Base-by-base conservation (phyloP, 2,113 vertebrate species). In the Melanerpes aurifrons region DNA sequence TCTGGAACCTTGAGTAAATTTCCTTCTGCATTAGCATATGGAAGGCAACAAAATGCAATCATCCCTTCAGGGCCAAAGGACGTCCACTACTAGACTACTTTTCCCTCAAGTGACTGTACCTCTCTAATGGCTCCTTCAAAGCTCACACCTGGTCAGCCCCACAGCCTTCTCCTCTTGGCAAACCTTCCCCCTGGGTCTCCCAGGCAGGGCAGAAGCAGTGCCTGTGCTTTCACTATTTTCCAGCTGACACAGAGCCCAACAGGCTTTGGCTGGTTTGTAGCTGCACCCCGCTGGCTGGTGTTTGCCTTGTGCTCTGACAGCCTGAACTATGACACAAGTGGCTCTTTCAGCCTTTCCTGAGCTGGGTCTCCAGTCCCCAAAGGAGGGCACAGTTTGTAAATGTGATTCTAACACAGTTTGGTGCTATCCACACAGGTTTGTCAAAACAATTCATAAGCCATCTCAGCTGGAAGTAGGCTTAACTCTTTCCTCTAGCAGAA, bases 361-460 rank as follows among this genome's bases (percentile, higher is more conserved):
- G 43, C 24, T 5, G 21, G 8, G 5, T 89, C 78, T 85, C 32
- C 31, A 74, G 37, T 21, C 74, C 69, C 71, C 64, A 72, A 80
- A 93, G 64, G 29, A 91, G 75, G 92, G 6, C 3, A 0, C 17
- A 45, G 53, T 71, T 71, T 54, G 17, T 71, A 91, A 87, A 89
- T 61, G 58, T 63, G 48, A 69, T 45, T 85, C 78, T 86, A 66
- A 90, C 91, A 94, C 31, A 74, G 37, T 83, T 69, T 81, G 75
- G 43, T 85, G 69, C 85, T 96, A 68, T 89, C 82, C 61, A 29
- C 57, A 32, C n/a, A 74, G 9, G 7, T 95, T 82, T 91, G 61
- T 87, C 75, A 94, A 94, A 92, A 95, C 57, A 93, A 74, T 92
- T 87, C 76, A 50, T 85, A 91, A 89, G 79, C 89, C 45, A 45